Percentiles rank a stretch among this genome's conserved stretches.
phyloP scores from a whole-genome alignment of 2,888 invertebrate genomes.

The Tipula lateralis region DNA sequence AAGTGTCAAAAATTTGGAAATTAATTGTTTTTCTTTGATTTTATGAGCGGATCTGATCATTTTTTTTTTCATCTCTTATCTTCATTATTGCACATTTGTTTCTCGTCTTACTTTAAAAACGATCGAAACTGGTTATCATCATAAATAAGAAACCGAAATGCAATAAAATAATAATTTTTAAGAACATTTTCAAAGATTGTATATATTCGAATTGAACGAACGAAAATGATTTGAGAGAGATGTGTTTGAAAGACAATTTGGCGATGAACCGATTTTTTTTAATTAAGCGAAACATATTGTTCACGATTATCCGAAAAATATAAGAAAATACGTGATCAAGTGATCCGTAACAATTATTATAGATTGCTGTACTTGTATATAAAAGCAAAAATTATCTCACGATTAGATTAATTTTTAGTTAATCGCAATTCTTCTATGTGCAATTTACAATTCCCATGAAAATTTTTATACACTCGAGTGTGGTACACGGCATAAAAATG shows the following conservation, averaged over 20 bases:
- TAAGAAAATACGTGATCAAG: neutral
- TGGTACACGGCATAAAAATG: neutral
- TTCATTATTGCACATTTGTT: neutral
- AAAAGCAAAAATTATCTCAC: neutral
- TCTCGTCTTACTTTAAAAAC: neutral
- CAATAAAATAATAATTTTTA: neutral
- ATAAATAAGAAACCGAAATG: neutral
- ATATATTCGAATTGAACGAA: too few relatives aligned
- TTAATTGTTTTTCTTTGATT: neutral
- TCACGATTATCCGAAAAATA: neutral
- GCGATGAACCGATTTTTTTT: neutral
- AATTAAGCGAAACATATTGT: conserved; percentile 14
- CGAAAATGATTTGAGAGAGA: too few relatives aligned
- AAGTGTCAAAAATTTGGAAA: conserved; percentile 13
- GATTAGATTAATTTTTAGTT: neutral
- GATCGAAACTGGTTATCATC: neutral
- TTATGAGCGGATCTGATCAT: neutral
- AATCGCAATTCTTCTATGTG: neutral
- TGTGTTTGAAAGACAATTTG: neutral
- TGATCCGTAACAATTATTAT: neutral
- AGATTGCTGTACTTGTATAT: neutral
- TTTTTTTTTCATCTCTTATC: neutral
- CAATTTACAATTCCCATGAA: neutral
- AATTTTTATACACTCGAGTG: neutral
- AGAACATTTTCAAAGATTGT: neutral